Evolutionary conservation across 2,888 invertebrate species (phyloP), one percentile per base, ranked within the genome.

Genomic region (Oscheius myriophilus): DNA sequence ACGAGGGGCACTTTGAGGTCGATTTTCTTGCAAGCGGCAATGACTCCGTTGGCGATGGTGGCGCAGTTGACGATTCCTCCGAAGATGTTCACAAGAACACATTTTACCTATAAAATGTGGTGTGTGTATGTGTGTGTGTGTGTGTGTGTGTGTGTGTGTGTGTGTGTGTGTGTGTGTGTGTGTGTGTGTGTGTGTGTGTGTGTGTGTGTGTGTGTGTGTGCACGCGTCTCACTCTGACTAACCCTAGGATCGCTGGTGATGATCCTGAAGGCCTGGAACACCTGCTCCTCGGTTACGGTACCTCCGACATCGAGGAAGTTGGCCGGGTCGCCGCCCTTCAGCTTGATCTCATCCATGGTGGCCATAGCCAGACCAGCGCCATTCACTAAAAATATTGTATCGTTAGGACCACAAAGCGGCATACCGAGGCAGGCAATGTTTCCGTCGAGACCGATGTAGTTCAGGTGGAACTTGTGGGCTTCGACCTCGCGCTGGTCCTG

Each of bases 321-420:
- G 0, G 98, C 98, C 11, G 98, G 97, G 79, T 91, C 91, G 16
- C 98, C 98, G 21, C 97, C 97, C 88, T 95, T 92, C 46, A 97
- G 89, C 87, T 94, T 94, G 73, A 99, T 96, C 46, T 98, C 94
- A 87, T 99, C 98, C 97, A 99, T 96, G 9, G 98, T 99, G 2
- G 97, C 98, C 98, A 99, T 99, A 3, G 98, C 98, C 63, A 99
- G 89, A 0, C 98, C 98, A 78, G 98, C 98, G 23, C 98, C 98
- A 89, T 99, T 99, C 0, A 99, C 98, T 91, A 91, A 45, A 80
- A 63, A 6, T 6, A 26, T 39, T 43, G 33, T 33, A 33, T 6
- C 33, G 3, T 33, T 6, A 23, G 51, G n/a, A 57, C 39, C 46
- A 23, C 11, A 61, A 61, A 26, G 26, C 33, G 33, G 33, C 33